Base-by-base conservation (phyloP, 1,140 invertebrate genomes). In the Panagrolaimus sp. region DNA sequence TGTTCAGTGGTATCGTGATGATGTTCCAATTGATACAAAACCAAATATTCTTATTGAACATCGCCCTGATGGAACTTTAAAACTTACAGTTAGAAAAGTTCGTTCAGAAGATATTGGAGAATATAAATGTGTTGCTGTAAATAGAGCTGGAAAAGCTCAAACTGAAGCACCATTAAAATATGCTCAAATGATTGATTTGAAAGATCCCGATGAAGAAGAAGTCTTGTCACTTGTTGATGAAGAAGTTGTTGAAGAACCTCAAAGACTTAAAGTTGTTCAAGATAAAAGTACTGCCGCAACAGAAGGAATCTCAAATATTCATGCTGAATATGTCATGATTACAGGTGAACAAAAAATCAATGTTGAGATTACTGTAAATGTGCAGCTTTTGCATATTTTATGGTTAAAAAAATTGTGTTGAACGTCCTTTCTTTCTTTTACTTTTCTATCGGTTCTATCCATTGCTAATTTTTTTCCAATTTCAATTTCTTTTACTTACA, bases 41-140 rank as follows among this genome's bases (percentile, higher is more conserved):
- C 69, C 70, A 26, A 69, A 78, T 17, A 62, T 69, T 9, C 15
- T 21, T 5, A 43, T 44, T 95, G 93, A 93, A 90, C 88, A 77
- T 88, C 89, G 75, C 92, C 95, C 55, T 15, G 76, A 83, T 69
- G 80, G 80, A n/a, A 75, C 71, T 8, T 69, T 83, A 26, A 69
- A 66, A 15, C 63, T 83, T 47, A 70, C 70, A 1, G 71, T 82
- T 45, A 65, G 78, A 47, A 71, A 72, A 14, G 76, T 76, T 12
- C 64, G 71, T 47, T 65, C 69, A 28, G 78, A 83, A 46, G 73
- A 79, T 64, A 62, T 81, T 63, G 77, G 82, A 12, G 71, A 68
- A 46, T 73, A 77, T 64, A 66, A 80, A 67, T 76, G 76, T 72
- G 71, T 70, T 47, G 75, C 73, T 43, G 70, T 72, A 26, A 75